Evolutionary conservation across 2,797 vertebrate species (phyloP).

Genomic region (Sitta carolinensis): DNA sequence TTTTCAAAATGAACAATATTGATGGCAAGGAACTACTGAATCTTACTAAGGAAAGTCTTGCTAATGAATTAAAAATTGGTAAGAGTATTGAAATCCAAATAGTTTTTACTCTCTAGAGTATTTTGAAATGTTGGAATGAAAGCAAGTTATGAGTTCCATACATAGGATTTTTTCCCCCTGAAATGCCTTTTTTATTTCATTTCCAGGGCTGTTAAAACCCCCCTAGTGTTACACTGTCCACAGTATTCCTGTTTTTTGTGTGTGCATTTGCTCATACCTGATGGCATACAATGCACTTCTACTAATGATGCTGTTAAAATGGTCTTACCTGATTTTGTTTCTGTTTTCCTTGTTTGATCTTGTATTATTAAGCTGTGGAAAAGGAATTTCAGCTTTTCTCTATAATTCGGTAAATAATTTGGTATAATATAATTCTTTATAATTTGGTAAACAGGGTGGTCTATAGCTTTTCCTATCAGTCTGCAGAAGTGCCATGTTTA

Average conservation of each 20-base stretch:
- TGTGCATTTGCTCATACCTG: not conserved
- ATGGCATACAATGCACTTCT: not conserved
- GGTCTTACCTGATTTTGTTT: not conserved
- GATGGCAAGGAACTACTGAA: constrained; percentile 83
- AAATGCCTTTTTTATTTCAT: not conserved
- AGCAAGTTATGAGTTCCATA: not conserved
- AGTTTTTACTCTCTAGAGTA: not conserved
- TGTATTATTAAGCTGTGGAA: not conserved
- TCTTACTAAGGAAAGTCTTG: constrained; percentile 83
- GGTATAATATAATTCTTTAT: no score
- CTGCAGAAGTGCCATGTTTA: not conserved
- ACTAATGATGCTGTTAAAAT: not conserved
- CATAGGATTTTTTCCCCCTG: not conserved
- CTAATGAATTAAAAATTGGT: constrained; percentile 88
- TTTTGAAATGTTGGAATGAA: not conserved
- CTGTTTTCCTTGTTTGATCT: not conserved
- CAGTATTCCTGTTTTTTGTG: not conserved
- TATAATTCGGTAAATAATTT: not conserved
- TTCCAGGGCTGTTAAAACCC: not conserved
- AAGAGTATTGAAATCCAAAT: constrained; percentile 54
- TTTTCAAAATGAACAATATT: constrained; percentile 86
- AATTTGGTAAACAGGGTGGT: not conserved
- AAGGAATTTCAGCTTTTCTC: not conserved
- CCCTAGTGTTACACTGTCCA: not conserved
- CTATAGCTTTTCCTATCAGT: not conserved